Evolutionary conservation across 2,113 vertebrate genomes (phyloP).

Genomic region (Rhinolophus sinicus): DNA sequence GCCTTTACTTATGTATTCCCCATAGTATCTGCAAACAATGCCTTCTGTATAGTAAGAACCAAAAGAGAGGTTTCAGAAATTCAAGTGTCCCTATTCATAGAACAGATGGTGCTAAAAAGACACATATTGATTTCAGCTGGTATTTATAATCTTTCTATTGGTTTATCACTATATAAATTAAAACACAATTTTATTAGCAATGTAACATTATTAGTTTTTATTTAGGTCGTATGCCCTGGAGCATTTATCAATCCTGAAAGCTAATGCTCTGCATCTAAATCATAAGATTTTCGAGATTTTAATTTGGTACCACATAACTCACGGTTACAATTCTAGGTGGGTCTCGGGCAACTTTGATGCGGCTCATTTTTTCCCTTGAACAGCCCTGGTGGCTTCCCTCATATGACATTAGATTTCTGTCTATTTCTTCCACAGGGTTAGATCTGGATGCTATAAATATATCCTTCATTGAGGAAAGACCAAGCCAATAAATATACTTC

Average conservation of each 20-base stretch:
- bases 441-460: not conserved
- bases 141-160: conserved; percentile 16
- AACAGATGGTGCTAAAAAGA: not conserved
- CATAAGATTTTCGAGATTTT: not conserved
- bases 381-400: not conserved
- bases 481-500: conserved; percentile 7
- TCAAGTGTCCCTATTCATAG: not conserved
- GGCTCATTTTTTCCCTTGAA: not conserved
- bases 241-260: conserved; percentile 13
- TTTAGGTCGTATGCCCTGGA: not conserved
- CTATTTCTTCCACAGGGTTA: not conserved
- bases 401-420: not conserved
- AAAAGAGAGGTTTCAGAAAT: not conserved
- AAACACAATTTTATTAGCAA: conserved; percentile 21
- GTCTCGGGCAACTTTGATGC: not conserved
- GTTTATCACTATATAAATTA: conserved; percentile 19
- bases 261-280: not conserved
- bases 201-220: not conserved
- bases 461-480: not conserved
- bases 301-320: not conserved
- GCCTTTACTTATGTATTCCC: not conserved
- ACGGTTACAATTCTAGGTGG: not conserved
- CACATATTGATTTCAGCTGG: not conserved
- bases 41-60: not conserved
- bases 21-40: conserved; percentile 14